phyloP scores from a whole-genome alignment of 2,888 invertebrate genomes.

The Melipona bicolor region DNA sequence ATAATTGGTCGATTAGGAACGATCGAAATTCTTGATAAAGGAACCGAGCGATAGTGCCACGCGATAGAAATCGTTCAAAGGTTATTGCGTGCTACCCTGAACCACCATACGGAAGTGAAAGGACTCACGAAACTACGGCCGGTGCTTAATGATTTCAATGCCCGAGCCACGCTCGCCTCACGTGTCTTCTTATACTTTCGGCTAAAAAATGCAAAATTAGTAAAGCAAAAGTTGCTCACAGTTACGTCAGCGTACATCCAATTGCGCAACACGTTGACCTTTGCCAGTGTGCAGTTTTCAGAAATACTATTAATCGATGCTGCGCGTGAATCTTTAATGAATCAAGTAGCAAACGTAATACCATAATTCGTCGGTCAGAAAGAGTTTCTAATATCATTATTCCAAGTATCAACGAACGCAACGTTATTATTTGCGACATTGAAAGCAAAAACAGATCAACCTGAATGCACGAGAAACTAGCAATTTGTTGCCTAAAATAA shows the following conservation, averaged over 20 bases:
- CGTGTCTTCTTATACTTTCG: not conserved
- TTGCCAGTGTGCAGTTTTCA: not conserved
- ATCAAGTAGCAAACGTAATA: not conserved
- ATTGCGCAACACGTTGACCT: conserved; percentile 1
- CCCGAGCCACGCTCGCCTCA: not conserved
- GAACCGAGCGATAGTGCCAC: conserved; percentile 49
- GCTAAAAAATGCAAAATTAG: not conserved
- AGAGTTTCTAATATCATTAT: not conserved
- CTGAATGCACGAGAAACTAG: not conserved
- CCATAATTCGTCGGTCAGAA: not conserved
- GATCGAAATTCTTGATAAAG: conserved; percentile 60
- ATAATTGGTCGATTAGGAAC: conserved; percentile 66
- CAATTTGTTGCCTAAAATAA: not conserved
- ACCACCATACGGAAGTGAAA: conserved; percentile 31
- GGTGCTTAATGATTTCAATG: conserved; percentile 43
- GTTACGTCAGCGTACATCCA: not conserved
- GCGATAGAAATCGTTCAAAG: conserved; percentile 55
- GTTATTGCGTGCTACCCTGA: conserved; percentile 61
- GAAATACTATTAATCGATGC: not conserved
- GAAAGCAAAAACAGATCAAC: not conserved
- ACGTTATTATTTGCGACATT: not conserved
- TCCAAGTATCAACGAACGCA: not conserved
- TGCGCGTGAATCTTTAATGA: not conserved
- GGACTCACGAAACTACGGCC: conserved; percentile 51
- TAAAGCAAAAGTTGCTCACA: not conserved